Conservation (phyloP, 2,888 invertebrate genomes). For the Tillus elongatus region DNA sequence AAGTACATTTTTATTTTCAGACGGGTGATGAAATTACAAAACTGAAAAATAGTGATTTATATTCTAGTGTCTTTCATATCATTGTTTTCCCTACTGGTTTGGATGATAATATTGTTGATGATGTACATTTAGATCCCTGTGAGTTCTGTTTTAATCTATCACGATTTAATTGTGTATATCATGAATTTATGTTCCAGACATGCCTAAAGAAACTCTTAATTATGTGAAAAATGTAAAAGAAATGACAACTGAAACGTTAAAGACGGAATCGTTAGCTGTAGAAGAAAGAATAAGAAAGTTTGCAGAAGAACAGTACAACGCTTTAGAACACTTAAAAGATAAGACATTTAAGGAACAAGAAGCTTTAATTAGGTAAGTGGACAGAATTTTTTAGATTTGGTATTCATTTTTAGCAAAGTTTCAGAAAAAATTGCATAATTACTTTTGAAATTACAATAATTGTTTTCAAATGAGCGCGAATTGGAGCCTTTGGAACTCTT, state of each 20-base stretch:
- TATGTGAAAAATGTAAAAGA: conserved; percentile 54
- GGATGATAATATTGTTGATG: conserved; percentile 39
- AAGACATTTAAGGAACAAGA: conserved; percentile 64
- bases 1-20: conserved; percentile 26
- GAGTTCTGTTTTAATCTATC: conserved; percentile 16
- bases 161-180: no score
- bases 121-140: conserved; percentile 13
- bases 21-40: conserved; percentile 44
- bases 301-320: conserved; percentile 64
- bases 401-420: no score
- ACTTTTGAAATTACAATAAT: no score
- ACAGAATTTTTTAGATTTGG: no score
- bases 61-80: conserved; percentile 64
- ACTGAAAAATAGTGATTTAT: conserved; percentile 54
- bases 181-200: conserved; percentile 33
- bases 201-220: conserved; percentile 46
- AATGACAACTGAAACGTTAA: conserved; percentile 58
- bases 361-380: conserved; percentile 40
- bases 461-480: no score
- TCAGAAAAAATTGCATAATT: no score
- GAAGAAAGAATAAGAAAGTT: conserved; percentile 69
- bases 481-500: no score
- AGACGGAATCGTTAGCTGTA: conserved; percentile 58
- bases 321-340: conserved; percentile 64
- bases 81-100: conserved; percentile 50